Base-by-base conservation (phyloP, 2,797 vertebrate genomes). In the Discoglossus pictus region DNA sequence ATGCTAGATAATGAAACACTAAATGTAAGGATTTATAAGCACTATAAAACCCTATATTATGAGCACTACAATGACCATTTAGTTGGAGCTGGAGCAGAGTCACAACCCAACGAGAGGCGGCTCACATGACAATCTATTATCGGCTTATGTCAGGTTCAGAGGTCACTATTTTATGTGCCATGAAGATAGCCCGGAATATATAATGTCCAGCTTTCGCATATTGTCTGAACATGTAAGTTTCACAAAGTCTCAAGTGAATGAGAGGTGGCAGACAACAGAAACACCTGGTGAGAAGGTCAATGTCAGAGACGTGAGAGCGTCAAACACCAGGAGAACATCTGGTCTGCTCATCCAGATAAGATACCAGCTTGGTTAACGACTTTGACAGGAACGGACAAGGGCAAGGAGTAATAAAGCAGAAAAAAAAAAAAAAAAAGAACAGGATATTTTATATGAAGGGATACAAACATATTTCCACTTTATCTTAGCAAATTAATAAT, bases 51-150 rank as follows among this genome's bases (percentile, higher is more conserved):
- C n/a, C n/a, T n/a, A n/a, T n/a, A n/a, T n/a, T n/a, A n/a, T n/a
- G n/a, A n/a, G n/a, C n/a, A n/a, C n/a, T n/a, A n/a, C n/a, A n/a
- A n/a, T n/a, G n/a, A n/a, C n/a, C n/a, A n/a, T n/a, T n/a, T n/a
- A n/a, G n/a, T n/a, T n/a, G n/a, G n/a, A n/a, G n/a, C n/a, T n/a
- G n/a, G n/a, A n/a, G n/a, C n/a, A n/a, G n/a, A n/a, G n/a, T n/a
- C n/a, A n/a, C n/a, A n/a, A n/a, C n/a, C n/a, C n/a, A n/a, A n/a
- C n/a, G n/a, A n/a, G n/a, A n/a, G n/a, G n/a, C n/a, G n/a, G n/a
- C n/a, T n/a, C n/a, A n/a, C n/a, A n/a, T n/a, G n/a, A 61, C 12
- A 64, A 8, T 31, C 12, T 27, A 78, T 76, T 79, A 74, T 75
- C 43, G 73, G n/a, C n/a, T 10, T 6, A 4, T 5, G 15, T 8